Evolutionary conservation across 2,888 invertebrate genomes (phyloP), one percentile per base, ranked within the genome.

Genomic region (Xanthia icteritia): DNA sequence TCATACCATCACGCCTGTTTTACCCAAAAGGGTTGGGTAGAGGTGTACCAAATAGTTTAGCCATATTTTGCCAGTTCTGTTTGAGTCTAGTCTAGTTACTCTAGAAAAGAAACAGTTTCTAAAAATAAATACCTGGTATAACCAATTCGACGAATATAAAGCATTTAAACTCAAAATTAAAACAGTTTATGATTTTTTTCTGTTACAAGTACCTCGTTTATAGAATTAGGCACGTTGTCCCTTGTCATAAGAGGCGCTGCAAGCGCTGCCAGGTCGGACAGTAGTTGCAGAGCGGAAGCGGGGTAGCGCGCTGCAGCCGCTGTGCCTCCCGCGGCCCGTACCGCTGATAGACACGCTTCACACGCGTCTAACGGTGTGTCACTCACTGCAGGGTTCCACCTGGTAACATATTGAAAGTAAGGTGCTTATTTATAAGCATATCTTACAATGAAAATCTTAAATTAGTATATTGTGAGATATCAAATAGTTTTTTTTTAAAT

Each of bases 291-390:
- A 73, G 94, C 96, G 4, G 95, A 92, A 48, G 70, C 85, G 31
- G 93, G 91, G 85, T 93, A 89, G 8, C 91, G 91, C 76, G 91
- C 84, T 8, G 95, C 92, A 71, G 92, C 92, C 58, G 92, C 87
- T 15, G 92, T 92, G 71, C 92, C 94, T 66, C 93, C 94, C 36
- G 96, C 95, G 54, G 95, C 94, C 0, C 96, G 94, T 80, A 95
- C 92, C 4, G 92, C 94, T 54, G 92, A 83, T 80, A 97, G 90
- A 73, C 95, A 94, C 79, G 96, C 94, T 87, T 97, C 97, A 89
- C 97, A 96, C 76, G 96, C 94, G 84, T 97, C 97, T 54, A 96
- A 88, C 13, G 95, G 94, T 0, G 89, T 82, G 86, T 95, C 95
- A 79, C 94, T 93, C 48, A 96, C 94, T 42, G 94, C 93, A 39